phyloP scores from a whole-genome alignment of 2,888 invertebrate genomes.

The Beris chalybata region DNA sequence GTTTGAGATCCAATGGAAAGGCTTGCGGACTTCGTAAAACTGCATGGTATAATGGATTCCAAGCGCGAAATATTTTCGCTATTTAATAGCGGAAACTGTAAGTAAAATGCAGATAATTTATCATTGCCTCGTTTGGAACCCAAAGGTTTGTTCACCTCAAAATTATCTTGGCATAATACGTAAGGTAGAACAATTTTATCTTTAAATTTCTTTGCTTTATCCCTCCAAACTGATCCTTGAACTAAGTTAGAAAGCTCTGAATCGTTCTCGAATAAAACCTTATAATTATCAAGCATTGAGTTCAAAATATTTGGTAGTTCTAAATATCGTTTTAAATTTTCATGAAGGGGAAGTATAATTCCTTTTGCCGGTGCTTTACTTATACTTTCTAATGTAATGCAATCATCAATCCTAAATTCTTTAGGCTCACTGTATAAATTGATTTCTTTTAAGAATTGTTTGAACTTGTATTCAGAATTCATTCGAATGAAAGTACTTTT shows the following conservation, averaged over 20 bases:
- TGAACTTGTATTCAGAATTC: too few relatives aligned
- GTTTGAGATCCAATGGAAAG: conserved; percentile 5
- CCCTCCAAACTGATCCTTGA: conserved; percentile 3
- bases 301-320: too few relatives aligned
- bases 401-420: too few relatives aligned
- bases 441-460: too few relatives aligned
- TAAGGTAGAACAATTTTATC: conserved; percentile 9
- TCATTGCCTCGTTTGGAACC: conserved; percentile 16
- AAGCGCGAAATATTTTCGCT: conserved; percentile 12
- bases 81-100: conserved; percentile 27
- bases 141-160: conserved; percentile 10
- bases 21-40: conserved; percentile 22
- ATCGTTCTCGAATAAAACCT: too few relatives aligned
- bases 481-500: too few relatives aligned
- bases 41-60: conserved; percentile 26
- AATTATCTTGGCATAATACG: conserved; percentile 3
- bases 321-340: too few relatives aligned
- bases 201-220: neutral
- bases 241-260: neutral
- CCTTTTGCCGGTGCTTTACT: too few relatives aligned
- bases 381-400: too few relatives aligned
- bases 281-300: too few relatives aligned
- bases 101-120: conserved; percentile 30
- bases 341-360: too few relatives aligned
- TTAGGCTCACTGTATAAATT: too few relatives aligned